A percentile compares a stretch with the other conserved stretches of the same genome.
phyloP scores from a whole-genome alignment of 2,113 vertebrate species.

The Mionectes macconnelli region DNA sequence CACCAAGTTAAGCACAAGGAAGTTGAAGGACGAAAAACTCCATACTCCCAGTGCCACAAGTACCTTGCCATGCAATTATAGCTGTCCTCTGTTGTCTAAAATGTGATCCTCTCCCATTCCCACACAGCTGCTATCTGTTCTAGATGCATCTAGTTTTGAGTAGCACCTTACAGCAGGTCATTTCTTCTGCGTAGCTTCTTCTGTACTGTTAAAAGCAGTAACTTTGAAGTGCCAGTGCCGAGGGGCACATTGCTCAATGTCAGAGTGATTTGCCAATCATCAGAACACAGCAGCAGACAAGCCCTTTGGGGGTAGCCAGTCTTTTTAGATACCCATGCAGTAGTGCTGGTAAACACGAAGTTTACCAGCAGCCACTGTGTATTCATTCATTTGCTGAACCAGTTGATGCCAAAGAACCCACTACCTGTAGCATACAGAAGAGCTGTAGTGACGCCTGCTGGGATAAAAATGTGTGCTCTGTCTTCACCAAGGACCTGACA shows the following conservation, averaged over 20 bases:
- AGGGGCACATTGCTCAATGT: neutral
- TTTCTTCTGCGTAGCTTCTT: neutral
- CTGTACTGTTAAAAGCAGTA: neutral
- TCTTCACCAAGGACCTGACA: neutral
- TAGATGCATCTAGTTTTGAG: neutral
- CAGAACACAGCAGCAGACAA: neutral
- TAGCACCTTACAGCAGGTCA: neutral
- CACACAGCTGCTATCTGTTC: neutral
- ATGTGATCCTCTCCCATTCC: neutral
- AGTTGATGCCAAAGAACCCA: neutral
- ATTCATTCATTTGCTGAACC: neutral
- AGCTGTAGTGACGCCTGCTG: neutral
- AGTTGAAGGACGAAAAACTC: neutral
- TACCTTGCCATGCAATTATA: neutral
- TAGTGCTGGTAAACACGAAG: neutral
- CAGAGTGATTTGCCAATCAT: neutral
- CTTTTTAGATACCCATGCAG: neutral
- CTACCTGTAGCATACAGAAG: neutral
- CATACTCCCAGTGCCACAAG: neutral
- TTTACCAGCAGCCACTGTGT: neutral
- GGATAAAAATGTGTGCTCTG: neutral
- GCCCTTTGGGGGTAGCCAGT: neutral
- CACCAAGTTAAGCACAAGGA: neutral
- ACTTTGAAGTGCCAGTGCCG: neutral
- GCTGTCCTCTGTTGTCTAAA: neutral